These are phyloP conservation scores for Falcunculus frontatus DNA, from an alignment of 2,113 vertebrate genomes.

Conservation along the genomic window DNA sequence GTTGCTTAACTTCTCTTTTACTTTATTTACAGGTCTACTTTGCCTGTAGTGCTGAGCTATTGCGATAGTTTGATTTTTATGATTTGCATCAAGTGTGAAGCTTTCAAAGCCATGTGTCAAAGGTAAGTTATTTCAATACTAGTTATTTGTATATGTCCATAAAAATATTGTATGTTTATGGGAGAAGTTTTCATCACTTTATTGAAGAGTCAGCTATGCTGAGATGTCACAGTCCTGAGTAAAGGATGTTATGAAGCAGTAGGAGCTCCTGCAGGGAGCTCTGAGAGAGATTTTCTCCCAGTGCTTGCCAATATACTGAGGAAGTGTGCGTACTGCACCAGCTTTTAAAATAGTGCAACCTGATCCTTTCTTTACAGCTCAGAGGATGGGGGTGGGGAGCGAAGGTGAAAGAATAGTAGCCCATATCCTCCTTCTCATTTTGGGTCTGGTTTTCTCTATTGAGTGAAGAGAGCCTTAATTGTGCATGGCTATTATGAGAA, in stretches of 20 bases:
- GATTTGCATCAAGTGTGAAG: not conserved
- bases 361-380: slow-evolving; percentile 36
- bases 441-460: not conserved
- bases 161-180: not conserved
- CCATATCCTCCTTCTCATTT: slow-evolving; percentile 22
- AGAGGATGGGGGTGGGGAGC: not conserved
- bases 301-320: not conserved
- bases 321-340: not conserved
- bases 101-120: not conserved
- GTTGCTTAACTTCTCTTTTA: not conserved
- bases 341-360: slow-evolving; percentile 51
- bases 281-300: not conserved
- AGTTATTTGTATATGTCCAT: not conserved
- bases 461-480: not conserved
- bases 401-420: not conserved
- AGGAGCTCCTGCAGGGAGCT: not conserved
- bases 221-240: not conserved
- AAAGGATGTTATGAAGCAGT: not conserved
- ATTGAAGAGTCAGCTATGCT: not conserved
- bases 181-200: not conserved
- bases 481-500: not conserved
- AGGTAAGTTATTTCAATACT: slow-evolving; percentile 33
- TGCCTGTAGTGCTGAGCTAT: not conserved
- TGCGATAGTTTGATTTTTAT: not conserved
- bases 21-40: slow-evolving; percentile 34